phyloP scores from a whole-genome alignment of 2,888 invertebrate species.

The Clepsis dumicolana region DNA sequence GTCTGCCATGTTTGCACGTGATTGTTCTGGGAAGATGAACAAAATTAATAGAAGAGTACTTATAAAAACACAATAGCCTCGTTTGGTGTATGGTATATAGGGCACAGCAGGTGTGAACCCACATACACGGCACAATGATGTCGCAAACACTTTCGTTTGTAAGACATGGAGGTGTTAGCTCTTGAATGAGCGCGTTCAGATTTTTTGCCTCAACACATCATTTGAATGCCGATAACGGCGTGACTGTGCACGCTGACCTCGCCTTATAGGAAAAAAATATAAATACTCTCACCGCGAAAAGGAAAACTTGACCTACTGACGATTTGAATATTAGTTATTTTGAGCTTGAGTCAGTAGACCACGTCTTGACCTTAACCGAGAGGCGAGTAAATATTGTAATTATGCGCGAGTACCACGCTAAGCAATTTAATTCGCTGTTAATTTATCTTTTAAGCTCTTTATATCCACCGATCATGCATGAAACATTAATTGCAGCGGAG shows the following conservation, averaged over 20 bases:
- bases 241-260: slow-evolving; percentile 65
- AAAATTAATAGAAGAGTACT: slow-evolving; percentile 57
- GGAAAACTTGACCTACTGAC: slow-evolving; percentile 66
- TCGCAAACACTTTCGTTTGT: slow-evolving; percentile 71
- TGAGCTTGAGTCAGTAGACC: slow-evolving; percentile 63
- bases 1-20: slow-evolving; percentile 42
- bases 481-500: not conserved
- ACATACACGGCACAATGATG: slow-evolving; percentile 62
- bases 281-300: slow-evolving; percentile 74
- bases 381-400: slow-evolving; percentile 35
- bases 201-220: slow-evolving; percentile 72
- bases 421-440: slow-evolving; percentile 20
- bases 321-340: slow-evolving; percentile 47
- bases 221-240: slow-evolving; percentile 77
- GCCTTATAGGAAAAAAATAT: slow-evolving; percentile 63
- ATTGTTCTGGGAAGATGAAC: slow-evolving; percentile 54
- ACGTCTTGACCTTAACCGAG: slow-evolving; percentile 63
- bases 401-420: slow-evolving; percentile 23
- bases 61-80: slow-evolving; percentile 62
- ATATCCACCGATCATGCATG: slow-evolving; percentile 9
- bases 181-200: slow-evolving; percentile 66
- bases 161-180: slow-evolving; percentile 64
- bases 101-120: slow-evolving; percentile 42
- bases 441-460: slow-evolving; percentile 18
- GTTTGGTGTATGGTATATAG: slow-evolving; percentile 38